Evolutionary conservation across 1,140 invertebrate genomes (phyloP), one percentile per base, ranked within the genome.

Genomic region (Sipha flava): DNA sequence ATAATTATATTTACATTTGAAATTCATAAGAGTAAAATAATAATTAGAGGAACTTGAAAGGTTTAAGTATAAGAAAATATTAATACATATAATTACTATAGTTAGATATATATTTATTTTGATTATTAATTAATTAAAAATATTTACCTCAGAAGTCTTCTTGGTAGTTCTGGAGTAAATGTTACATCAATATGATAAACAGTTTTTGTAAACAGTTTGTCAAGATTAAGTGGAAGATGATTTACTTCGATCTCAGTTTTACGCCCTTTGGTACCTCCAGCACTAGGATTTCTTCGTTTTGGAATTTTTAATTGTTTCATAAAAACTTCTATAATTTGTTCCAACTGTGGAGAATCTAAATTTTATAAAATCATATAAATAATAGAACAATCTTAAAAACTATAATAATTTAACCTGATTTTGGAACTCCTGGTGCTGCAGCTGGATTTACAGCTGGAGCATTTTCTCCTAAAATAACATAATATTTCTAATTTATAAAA

Each of bases 151-250:
- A 86, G 84, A 23, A 88, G 83, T 79, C 85, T 86, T 80, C 87
- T 88, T 6, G 88, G 88, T 0, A 83, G 85, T 47, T 89, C 87
- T 0, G 88, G 88, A 2, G 83, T 83, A 29, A 90, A 85, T 12
- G 75, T 72, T 0, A 90, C 85, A 82, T 90, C 89, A 79, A 89
- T 89, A 81, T 90, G 89, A 43, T 86, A 84, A 0, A 87, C 23
- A 57, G 21, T 86, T 7, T 34, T 62, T 0, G 54, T 81, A 4
- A 83, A 40, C 12, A 87, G 84, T 37, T 88, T 87, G 54, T 85
- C 83, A 0, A 91, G 83, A 21, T 84, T 83, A 0, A 91, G 82
- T 31, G 82, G 29, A 14, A 91, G 83, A 86, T 91, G 88, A 82
- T 92, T 92, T 0, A 87, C 87, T 80, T 86, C 85, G 0, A 91